Percentiles rank a stretch among this genome's conserved stretches.
phyloP scores from a whole-genome alignment of 2,888 invertebrate species.

The Kuschelorhynchus macadamiae region DNA sequence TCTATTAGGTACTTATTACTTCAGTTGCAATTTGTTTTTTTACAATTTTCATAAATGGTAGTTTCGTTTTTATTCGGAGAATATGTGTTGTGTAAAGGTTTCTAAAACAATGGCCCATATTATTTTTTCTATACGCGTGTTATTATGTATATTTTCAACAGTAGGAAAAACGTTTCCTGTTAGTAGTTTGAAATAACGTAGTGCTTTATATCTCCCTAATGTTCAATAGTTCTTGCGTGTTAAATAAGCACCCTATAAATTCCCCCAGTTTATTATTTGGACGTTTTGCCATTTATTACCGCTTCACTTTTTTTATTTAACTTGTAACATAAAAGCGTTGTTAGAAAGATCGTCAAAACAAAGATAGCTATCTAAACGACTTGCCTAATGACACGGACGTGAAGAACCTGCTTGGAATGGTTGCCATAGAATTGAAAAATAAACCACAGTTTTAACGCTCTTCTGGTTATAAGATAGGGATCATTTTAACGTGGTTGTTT shows the following conservation, averaged over 20 bases:
- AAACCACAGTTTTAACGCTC: conserved; percentile 29
- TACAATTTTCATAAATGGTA: no score
- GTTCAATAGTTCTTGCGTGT: conserved; percentile 29
- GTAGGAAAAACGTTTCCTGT: no score
- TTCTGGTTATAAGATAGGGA: conserved; percentile 20
- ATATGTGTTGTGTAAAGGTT: no score
- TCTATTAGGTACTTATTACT: no score
- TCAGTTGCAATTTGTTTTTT: no score
- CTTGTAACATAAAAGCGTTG: conserved; percentile 51
- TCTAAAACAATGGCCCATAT: no score
- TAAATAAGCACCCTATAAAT: conserved; percentile 34
- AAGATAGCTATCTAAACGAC: conserved; percentile 45
- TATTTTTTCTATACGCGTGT: no score
- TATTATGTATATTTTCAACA: no score
- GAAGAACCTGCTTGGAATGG: conserved; percentile 31
- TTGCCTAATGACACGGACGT: conserved; percentile 40
- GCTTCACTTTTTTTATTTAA: conserved; percentile 40
- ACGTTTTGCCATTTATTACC: conserved; percentile 45
- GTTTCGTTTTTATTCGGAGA: no score
- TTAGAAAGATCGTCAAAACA: conserved; percentile 48
- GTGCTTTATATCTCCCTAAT: background rate
- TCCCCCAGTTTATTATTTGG: conserved; percentile 40
- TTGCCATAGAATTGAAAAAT: conserved; percentile 21
- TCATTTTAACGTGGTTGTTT: conserved; percentile 19
- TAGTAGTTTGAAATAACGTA: no score